Evolutionary conservation across 2,113 vertebrate genomes (phyloP).

Genomic region (Bubo bubo): DNA sequence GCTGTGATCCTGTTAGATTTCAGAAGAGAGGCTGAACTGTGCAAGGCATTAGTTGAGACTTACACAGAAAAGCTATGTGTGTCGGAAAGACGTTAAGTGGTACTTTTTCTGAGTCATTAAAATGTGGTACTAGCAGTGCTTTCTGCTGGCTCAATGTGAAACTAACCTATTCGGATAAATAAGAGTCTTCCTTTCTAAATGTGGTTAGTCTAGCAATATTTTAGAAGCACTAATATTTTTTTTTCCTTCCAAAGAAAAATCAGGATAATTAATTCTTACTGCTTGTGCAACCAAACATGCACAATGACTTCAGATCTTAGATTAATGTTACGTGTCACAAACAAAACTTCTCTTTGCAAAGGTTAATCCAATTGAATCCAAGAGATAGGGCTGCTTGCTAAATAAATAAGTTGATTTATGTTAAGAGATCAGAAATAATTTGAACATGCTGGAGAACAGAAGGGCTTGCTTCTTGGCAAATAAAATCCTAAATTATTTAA

Average conservation of each 20-base stretch:
- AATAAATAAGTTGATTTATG: conserved; percentile 34
- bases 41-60: background rate
- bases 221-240: background rate
- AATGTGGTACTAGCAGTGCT: background rate
- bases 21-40: background rate
- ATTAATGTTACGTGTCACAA: background rate
- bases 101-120: background rate
- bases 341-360: conserved; percentile 20
- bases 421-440: conserved; percentile 42
- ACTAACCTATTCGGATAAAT: background rate
- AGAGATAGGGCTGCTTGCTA: background rate
- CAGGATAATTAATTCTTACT: background rate
- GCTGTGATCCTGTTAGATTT: conserved; percentile 2
- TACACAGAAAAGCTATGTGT: background rate
- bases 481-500: conserved; percentile 42
- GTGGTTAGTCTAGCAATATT: background rate
- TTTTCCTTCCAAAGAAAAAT: background rate
- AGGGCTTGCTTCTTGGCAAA: conserved; percentile 24
- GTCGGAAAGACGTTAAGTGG: background rate
- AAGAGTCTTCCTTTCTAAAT: background rate
- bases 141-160: background rate
- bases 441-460: conserved; percentile 29
- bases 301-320: background rate
- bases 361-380: background rate
- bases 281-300: background rate